Conservation (phyloP, 2,888 invertebrate species). For the Halictus quadricinctus region DNA sequence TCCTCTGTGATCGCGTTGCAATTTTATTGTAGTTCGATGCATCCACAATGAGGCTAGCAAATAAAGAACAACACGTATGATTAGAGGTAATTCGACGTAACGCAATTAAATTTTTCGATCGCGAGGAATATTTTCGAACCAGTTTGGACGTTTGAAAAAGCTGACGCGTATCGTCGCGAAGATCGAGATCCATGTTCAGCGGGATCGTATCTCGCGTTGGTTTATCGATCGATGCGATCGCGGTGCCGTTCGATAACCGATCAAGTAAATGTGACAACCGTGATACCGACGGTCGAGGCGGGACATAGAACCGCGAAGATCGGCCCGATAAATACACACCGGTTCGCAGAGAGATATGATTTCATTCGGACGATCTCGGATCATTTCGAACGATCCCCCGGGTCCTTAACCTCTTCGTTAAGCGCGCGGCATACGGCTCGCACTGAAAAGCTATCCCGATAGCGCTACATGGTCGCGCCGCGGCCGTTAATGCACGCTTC, state of each 20-base stretch:
- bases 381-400: not conserved
- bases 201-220: constrained; percentile 44
- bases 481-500: constrained; percentile 25
- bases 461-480: constrained; percentile 11
- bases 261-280: constrained; percentile 56
- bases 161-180: not conserved
- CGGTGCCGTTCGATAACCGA: constrained; percentile 47
- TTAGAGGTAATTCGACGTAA: not conserved
- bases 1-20: too few species aligned
- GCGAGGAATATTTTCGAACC: not conserved
- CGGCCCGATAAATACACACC: constrained; percentile 46
- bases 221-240: constrained; percentile 59
- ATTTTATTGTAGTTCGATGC: too few species aligned
- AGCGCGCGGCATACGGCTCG: not conserved
- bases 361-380: not conserved
- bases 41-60: too few species aligned
- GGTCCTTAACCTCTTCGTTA: constrained; percentile 29
- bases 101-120: not conserved
- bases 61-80: not conserved
- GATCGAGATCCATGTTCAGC: constrained; percentile 20
- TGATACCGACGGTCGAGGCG: constrained; percentile 39
- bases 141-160: not conserved
- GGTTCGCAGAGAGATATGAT: constrained; percentile 24
- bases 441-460: constrained; percentile 21
- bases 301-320: constrained; percentile 11